Conservation (phyloP, 2,888 invertebrate genomes). For the Cetonia aurata region DNA sequence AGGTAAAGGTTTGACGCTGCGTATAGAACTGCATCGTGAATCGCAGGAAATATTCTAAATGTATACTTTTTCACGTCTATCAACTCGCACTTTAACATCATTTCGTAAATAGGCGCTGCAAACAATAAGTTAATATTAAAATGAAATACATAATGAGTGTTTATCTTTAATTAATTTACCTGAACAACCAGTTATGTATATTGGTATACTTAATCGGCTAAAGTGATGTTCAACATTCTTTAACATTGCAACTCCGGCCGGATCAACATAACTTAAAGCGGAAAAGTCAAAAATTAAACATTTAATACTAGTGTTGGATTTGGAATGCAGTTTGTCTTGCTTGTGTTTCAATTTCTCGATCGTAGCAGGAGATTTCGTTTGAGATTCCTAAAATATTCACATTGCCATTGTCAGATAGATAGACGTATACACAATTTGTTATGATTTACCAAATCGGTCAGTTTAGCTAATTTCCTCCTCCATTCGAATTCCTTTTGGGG, state of each 20-base stretch:
- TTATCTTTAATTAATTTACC: slow-evolving; percentile 58
- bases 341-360: slow-evolving; percentile 37
- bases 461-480: slow-evolving; percentile 64
- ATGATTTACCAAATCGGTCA: slow-evolving; percentile 37
- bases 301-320: slow-evolving; percentile 58
- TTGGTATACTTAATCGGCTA: slow-evolving; percentile 67
- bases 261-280: slow-evolving; percentile 74
- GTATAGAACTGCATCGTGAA: slow-evolving; percentile 75
- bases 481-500: slow-evolving; percentile 66
- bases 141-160: background rate
- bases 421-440: background rate
- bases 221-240: slow-evolving; percentile 70
- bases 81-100: slow-evolving; percentile 72
- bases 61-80: slow-evolving; percentile 69
- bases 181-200: slow-evolving; percentile 71
- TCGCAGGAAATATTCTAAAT: slow-evolving; percentile 71
- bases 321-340: slow-evolving; percentile 52
- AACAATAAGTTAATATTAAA: slow-evolving; percentile 46
- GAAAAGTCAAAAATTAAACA: slow-evolving; percentile 73
- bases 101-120: slow-evolving; percentile 76
- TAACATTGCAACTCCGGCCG: slow-evolving; percentile 72
- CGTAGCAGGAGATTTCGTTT: slow-evolving; percentile 20
- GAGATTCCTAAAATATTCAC: slow-evolving; percentile 16
- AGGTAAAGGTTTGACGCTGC: slow-evolving; percentile 59
- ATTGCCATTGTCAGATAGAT: background rate